Evolutionary conservation across 2,888 invertebrate genomes (phyloP), one percentile per base, ranked within the genome.

Genomic region (Arctia plantaginis): DNA sequence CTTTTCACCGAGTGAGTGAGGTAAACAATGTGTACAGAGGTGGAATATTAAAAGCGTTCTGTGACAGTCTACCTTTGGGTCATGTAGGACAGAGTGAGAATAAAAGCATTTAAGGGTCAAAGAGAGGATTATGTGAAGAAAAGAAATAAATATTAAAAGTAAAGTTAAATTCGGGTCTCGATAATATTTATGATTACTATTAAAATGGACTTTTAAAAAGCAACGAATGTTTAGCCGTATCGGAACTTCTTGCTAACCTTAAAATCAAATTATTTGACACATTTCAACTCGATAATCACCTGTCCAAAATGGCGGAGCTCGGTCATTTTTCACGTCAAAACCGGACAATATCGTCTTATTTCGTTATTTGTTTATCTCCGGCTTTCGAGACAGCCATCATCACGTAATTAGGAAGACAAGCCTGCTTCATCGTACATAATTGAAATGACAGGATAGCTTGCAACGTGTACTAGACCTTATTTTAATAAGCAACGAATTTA

Each of bases 381-480:
- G 87, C 87, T 89, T 89, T 91, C 93, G 92, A 92, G 92, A 92
- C 93, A 91, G 91, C 86, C 93, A 91, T 93, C 93, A 89, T 91
- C 88, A 91, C 88, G 90, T 93, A 93, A 94, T 94, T 94, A 94
- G 93, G 91, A 89, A 92, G 92, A 94, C 94, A 93, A 91, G 92
- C 88, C 88, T 89, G 87, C 77, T 77, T 93, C 79, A 74, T 92
- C 90, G 90, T 91, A 91, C 67, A 91, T 94, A 94, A 94, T 94
- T 93, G 93, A 92, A 88, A 88, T 89, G 89, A 90, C 90, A 86
- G 85, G 51, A 77, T 77, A 73, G 76, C 55, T 72, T 76, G 12
- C 1, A 2, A 3, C 0, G 15, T 73, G 67, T 64, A 86, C 74
- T 74, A 27, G 77, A 86, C 83, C 74, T 70, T 89, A 82, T 67